A percentile compares a stretch with the other conserved stretches of the same genome.
Evolutionary conservation across 2,888 invertebrate genomes (phyloP).

Genomic region (Sclerodermus sp.): DNA sequence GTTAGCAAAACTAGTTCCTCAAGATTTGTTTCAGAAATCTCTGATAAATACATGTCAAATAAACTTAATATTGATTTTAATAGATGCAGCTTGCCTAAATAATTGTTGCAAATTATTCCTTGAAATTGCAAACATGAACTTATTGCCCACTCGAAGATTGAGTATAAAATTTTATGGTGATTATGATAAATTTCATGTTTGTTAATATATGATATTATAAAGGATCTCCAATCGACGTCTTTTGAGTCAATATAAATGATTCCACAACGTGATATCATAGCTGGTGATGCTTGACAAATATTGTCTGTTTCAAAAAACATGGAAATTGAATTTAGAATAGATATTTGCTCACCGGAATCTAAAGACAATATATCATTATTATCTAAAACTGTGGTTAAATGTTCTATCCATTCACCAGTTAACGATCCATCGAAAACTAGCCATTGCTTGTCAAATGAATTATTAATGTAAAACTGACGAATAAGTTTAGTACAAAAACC

Average conservation of each 20-base stretch:
- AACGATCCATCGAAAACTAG: slow-evolving; percentile 67
- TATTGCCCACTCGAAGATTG: slow-evolving; percentile 62
- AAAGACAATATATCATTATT: slow-evolving; percentile 62
- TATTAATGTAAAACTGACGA: slow-evolving; percentile 57
- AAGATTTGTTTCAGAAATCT: slow-evolving; percentile 47
- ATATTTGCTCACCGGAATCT: slow-evolving; percentile 65
- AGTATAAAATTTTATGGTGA: slow-evolving; percentile 39
- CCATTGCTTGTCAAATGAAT: slow-evolving; percentile 61
- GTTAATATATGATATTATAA: slow-evolving; percentile 47
- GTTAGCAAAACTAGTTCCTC: slow-evolving; percentile 47
- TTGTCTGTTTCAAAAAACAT: slow-evolving; percentile 67
- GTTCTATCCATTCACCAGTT: slow-evolving; percentile 64
- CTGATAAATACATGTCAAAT: slow-evolving; percentile 49
- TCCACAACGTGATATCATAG: slow-evolving; percentile 66
- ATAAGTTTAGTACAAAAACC: slow-evolving; percentile 59
- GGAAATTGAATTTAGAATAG: slow-evolving; percentile 59
- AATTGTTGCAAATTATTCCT: slow-evolving; percentile 55
- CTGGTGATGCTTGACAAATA: slow-evolving; percentile 62
- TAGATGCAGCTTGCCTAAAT: slow-evolving; percentile 50
- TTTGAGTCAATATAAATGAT: slow-evolving; percentile 65
- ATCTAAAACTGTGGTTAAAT: slow-evolving; percentile 64
- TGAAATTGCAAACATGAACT: slow-evolving; percentile 63
- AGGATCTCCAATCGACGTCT: slow-evolving; percentile 62
- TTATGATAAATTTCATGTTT: slow-evolving; percentile 27
- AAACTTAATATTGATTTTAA: slow-evolving; percentile 50